Conservation (phyloP, 37 sponge, comb jelly and placozoan genomes). For the Eunapius fragilis region DNA sequence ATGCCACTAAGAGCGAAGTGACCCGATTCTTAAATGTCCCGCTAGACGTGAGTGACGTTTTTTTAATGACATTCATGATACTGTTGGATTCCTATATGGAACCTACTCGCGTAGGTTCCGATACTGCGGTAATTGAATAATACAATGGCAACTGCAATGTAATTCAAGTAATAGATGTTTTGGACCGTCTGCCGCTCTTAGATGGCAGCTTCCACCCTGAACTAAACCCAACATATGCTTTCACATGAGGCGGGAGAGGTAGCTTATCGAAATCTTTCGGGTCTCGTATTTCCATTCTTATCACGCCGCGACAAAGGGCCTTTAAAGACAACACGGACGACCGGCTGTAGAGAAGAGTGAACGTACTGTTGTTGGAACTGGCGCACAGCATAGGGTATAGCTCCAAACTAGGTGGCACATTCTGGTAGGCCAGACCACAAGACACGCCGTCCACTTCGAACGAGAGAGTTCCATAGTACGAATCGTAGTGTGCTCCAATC, state of each 20-base stretch:
- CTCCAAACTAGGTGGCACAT: slow-evolving; percentile 32
- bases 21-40: too few species aligned
- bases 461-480: slow-evolving; percentile 45
- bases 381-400: slow-evolving; percentile 74
- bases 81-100: too few species aligned
- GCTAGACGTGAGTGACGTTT: too few species aligned
- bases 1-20: too few species aligned
- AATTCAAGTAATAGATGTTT: background rate
- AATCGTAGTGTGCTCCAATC: slow-evolving; percentile 64
- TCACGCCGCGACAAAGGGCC: slow-evolving; percentile 52
- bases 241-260: slow-evolving; percentile 51
- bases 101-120: too few species aligned
- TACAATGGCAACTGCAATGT: background rate
- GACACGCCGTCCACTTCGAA: slow-evolving; percentile 62
- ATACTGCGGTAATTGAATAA: background rate
- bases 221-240: slow-evolving; percentile 41
- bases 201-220: background rate
- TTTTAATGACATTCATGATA: too few species aligned
- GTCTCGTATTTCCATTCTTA: slow-evolving; percentile 35
- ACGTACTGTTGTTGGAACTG: slow-evolving; percentile 35
- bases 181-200: background rate
- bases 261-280: slow-evolving; percentile 31
- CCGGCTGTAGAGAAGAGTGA: slow-evolving; percentile 40
- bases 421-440: slow-evolving; percentile 43
- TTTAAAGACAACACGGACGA: slow-evolving; percentile 66